phyloP scores from a whole-genome alignment of 2,113 vertebrate genomes.

The Perca fluviatilis region DNA sequence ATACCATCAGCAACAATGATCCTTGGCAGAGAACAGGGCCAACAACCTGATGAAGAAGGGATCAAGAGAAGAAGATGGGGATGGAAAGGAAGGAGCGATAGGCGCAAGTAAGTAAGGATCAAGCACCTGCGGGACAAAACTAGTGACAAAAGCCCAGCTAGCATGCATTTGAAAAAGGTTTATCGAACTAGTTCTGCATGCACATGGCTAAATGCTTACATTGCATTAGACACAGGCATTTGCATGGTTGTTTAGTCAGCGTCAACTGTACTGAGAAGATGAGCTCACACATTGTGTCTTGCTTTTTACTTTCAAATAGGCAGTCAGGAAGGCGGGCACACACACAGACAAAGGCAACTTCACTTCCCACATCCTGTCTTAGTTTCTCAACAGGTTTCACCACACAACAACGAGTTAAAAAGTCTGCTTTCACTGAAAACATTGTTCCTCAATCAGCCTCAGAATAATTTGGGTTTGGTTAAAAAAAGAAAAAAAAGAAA shows the following conservation, averaged over 20 bases:
- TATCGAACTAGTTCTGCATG: not conserved
- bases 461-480: not conserved
- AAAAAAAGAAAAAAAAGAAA: not conserved
- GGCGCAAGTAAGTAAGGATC: too few species aligned
- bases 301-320: not conserved
- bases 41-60: too few species aligned
- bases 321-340: not conserved
- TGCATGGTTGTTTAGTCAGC: slow-evolving; percentile 14
- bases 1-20: too few species aligned
- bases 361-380: slow-evolving; percentile 71
- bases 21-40: too few species aligned
- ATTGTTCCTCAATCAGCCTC: slow-evolving; percentile 18
- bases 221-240: slow-evolving; percentile 7
- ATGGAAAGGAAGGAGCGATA: too few species aligned
- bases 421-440: slow-evolving; percentile 8
- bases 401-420: not conserved
- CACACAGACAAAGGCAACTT: slow-evolving; percentile 31
- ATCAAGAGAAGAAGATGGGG: too few species aligned
- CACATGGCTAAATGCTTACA: not conserved
- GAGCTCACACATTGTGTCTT: not conserved
- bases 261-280: not conserved
- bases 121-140: too few species aligned
- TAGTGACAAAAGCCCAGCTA: not conserved
- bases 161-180: not conserved
- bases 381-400: slow-evolving; percentile 66